Evolutionary conservation across 2,888 invertebrate species (phyloP).

Genomic region (Phalangium opilio): DNA sequence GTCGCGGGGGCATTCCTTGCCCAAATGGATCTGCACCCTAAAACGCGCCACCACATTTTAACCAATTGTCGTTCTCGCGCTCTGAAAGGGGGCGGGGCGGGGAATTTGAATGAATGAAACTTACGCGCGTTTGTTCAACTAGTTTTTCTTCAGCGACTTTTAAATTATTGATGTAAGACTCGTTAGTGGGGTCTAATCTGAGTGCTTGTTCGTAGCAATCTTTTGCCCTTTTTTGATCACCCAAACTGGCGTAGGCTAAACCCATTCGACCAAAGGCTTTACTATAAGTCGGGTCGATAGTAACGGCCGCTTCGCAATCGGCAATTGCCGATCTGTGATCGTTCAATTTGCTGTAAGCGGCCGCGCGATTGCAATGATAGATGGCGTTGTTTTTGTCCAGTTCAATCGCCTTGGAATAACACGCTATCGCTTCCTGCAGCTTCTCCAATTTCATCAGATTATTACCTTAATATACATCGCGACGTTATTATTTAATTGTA

Average conservation of each 20-base stretch:
- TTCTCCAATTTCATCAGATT: slow-evolving; percentile 68
- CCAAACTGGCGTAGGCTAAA: slow-evolving; percentile 66
- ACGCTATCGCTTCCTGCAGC: slow-evolving; percentile 38
- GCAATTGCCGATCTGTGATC: slow-evolving; percentile 67
- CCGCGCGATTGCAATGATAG: slow-evolving; percentile 80
- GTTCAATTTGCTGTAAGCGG: slow-evolving; percentile 77
- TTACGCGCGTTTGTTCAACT: slow-evolving; percentile 3
- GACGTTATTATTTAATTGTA: too few relatives aligned
- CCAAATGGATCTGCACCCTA: slow-evolving; percentile 10
- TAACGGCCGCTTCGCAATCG: slow-evolving; percentile 78
- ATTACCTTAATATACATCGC: slow-evolving; percentile 35
- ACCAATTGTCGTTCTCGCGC: too few relatives aligned
- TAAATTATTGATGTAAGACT: slow-evolving; percentile 72
- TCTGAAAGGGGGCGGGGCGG: too few relatives aligned
- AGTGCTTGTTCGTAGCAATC: slow-evolving; percentile 73
- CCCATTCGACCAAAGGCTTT: slow-evolving; percentile 90
- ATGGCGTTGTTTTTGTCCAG: slow-evolving; percentile 78
- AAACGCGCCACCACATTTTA: too few relatives aligned
- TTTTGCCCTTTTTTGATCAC: slow-evolving; percentile 65
- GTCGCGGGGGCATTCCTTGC: slow-evolving; percentile 7
- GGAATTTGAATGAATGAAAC: slow-evolving; percentile 9
- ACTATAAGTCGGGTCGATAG: slow-evolving; percentile 76
- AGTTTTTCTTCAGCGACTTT: slow-evolving; percentile 58
- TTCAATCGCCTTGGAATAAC: slow-evolving; percentile 60
- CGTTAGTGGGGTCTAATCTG: slow-evolving; percentile 80